A percentile compares a stretch with the other conserved stretches of the same genome.
These are phyloP conservation scores for Magallana ariakensis DNA, from an alignment of 1,140 invertebrate species.

Conservation along the genomic window DNA sequence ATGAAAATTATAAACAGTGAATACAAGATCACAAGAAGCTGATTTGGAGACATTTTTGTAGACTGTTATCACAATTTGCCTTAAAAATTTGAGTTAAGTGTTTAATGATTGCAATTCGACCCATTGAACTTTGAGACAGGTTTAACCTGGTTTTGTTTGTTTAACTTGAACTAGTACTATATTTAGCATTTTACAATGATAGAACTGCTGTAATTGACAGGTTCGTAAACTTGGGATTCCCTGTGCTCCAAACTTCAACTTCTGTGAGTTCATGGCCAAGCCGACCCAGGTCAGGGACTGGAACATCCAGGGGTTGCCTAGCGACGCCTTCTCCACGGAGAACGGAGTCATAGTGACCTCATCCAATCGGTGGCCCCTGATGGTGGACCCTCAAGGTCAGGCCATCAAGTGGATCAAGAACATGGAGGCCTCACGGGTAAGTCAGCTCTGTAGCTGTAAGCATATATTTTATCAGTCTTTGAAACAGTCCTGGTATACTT, in stretches of 20 bases:
- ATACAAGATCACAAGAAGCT: not conserved
- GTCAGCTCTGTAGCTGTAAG: not conserved
- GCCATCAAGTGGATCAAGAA: conserved; percentile 93
- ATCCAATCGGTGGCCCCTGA: conserved; percentile 88
- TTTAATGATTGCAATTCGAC: too few relatives aligned
- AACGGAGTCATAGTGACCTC: conserved; percentile 92
- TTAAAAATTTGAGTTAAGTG: too few relatives aligned
- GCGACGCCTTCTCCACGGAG: conserved; percentile 92
- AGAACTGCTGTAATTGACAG: conserved; percentile 59
- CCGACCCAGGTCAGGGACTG: conserved; percentile 88
- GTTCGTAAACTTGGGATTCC: conserved; percentile 83
- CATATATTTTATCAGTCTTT: not conserved
- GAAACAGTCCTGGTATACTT: too few relatives aligned
- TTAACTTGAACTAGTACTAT: not conserved
- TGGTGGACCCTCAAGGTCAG: conserved; percentile 88
- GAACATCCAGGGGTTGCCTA: conserved; percentile 92
- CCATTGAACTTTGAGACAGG: too few relatives aligned
- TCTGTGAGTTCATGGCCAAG: conserved; percentile 86
- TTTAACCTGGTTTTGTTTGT: too few relatives aligned
- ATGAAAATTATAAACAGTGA: not conserved
- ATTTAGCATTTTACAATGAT: conserved; percentile 20
- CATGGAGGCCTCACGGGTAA: conserved; percentile 83
- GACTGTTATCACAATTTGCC: too few relatives aligned
- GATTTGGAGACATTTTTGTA: too few relatives aligned
- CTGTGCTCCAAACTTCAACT: conserved; percentile 84